Evolutionary conservation across 2,888 invertebrate species (phyloP).

Genomic region (Eilema sororculum): DNA sequence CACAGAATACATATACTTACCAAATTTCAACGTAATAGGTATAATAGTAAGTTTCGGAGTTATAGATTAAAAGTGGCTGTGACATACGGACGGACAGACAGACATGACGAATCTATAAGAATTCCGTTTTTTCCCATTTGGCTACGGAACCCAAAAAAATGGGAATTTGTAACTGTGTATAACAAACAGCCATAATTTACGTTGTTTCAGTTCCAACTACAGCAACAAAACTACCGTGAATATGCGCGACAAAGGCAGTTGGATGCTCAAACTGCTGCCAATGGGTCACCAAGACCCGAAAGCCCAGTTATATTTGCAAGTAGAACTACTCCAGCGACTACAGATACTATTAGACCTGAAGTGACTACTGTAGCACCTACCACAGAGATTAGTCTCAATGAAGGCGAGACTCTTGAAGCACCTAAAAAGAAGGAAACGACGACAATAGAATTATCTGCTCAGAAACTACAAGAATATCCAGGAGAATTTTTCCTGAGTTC

Average conservation of each 20-base stretch:
- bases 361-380: constrained; percentile 62
- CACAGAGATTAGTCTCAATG: constrained; percentile 68
- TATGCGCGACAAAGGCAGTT: constrained; percentile 73
- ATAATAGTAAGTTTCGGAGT: too few species aligned
- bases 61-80: too few species aligned
- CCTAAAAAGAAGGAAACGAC: constrained; percentile 62
- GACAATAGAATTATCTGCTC: constrained; percentile 76
- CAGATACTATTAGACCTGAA: constrained; percentile 63
- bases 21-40: too few species aligned
- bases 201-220: constrained; percentile 58
- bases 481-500: constrained; percentile 76
- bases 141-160: too few species aligned
- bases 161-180: not conserved
- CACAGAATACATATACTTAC: too few species aligned
- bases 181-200: not conserved
- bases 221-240: constrained; percentile 73
- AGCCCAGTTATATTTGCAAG: constrained; percentile 69
- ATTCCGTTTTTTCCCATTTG: too few species aligned
- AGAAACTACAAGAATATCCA: constrained; percentile 78
- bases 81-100: too few species aligned
- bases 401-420: constrained; percentile 67
- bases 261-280: constrained; percentile 60
- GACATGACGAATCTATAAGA: too few species aligned
- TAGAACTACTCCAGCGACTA: constrained; percentile 55
- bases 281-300: constrained; percentile 61